Evolutionary conservation across 2,113 vertebrate species (phyloP).

Genomic region (Apodemus speciosus): DNA sequence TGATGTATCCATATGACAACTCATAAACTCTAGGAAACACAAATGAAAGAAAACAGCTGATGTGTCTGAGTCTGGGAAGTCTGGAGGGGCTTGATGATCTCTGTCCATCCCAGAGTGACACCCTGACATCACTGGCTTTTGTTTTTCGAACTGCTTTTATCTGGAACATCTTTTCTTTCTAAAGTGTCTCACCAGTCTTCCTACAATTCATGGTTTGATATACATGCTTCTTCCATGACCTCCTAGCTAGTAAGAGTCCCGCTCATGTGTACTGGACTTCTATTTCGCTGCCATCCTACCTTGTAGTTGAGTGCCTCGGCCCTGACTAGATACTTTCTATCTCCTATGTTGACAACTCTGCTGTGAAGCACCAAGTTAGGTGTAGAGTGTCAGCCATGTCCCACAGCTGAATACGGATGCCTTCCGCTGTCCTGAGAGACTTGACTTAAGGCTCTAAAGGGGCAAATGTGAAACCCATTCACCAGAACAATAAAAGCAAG

Average conservation of each 20-base stretch:
- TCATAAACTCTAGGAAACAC: neutral
- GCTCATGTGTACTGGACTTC: neutral
- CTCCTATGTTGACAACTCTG: neutral
- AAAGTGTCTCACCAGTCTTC: neutral
- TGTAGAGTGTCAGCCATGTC: neutral
- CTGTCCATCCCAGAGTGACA: neutral
- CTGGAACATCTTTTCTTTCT: neutral
- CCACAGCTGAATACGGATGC: neutral
- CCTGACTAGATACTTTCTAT: neutral
- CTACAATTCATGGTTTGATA: neutral
- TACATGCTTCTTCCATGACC: neutral
- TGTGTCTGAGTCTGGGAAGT: neutral
- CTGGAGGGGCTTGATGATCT: neutral
- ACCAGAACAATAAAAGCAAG: conserved; percentile 20
- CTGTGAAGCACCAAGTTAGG: neutral
- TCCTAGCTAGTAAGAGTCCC: neutral
- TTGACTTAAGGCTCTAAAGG: neutral
- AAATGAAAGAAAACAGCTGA: neutral
- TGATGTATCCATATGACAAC: neutral
- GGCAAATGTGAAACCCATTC: neutral
- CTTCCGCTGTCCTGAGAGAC: neutral
- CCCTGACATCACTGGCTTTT: neutral
- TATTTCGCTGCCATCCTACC: neutral
- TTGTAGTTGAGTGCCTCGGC: neutral
- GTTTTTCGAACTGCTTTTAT: neutral